A percentile compares a stretch with the other conserved stretches of the same genome.
These are phyloP conservation scores for Ameiurus melas DNA, from an alignment of 2,113 vertebrate species.

Conservation along the genomic window DNA sequence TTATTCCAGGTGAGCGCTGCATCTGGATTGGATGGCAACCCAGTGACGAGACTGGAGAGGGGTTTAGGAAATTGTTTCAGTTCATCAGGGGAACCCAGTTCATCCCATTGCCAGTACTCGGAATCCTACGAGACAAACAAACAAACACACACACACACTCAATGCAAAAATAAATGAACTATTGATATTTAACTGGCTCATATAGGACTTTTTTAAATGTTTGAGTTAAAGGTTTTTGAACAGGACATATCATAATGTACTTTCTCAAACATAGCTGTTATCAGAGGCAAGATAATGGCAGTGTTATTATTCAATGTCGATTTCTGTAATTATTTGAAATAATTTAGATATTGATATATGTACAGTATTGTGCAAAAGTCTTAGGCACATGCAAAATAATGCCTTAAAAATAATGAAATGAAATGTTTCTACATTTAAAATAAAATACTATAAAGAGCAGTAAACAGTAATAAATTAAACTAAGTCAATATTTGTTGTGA, in stretches of 20 bases:
- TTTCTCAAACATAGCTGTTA: background rate
- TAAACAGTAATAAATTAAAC: too few relatives aligned
- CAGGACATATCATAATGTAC: background rate
- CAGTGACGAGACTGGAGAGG: constrained; percentile 67
- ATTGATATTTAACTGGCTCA: background rate
- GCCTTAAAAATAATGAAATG: too few relatives aligned
- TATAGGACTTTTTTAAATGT: background rate
- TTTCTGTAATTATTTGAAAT: background rate
- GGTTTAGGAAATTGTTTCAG: constrained; percentile 72
- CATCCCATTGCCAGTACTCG: constrained; percentile 82
- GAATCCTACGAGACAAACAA: constrained; percentile 58
- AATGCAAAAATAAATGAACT: background rate
- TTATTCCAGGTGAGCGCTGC: constrained; percentile 75
- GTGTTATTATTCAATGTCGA: background rate
- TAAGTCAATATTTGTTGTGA: too few relatives aligned
- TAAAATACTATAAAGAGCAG: too few relatives aligned
- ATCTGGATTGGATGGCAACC: constrained; percentile 66
- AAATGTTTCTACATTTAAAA: too few relatives aligned
- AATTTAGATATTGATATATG: background rate
- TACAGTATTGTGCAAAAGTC: too few relatives aligned
- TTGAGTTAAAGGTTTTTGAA: background rate
- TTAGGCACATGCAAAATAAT: too few relatives aligned
- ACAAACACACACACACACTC: background rate
- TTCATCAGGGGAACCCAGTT: constrained; percentile 64
- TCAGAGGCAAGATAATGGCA: background rate